Evolutionary conservation across 1,140 invertebrate genomes (phyloP), one percentile per base, ranked within the genome.

Genomic region (Cydia amplana): DNA sequence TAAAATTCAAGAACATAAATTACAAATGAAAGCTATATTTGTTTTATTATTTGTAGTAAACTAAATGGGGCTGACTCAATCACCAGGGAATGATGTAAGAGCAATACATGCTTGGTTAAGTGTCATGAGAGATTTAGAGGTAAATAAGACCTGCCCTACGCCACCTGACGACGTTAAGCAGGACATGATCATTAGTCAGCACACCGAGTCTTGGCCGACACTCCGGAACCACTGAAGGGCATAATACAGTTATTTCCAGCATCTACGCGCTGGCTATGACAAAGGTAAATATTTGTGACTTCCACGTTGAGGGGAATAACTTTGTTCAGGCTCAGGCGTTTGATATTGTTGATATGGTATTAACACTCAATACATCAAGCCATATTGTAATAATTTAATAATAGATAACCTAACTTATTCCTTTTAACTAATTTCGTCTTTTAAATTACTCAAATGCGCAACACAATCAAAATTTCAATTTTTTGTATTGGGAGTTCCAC

Each of bases 211-310:
- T 91, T 90, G 89, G 90, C 90, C 90, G 88, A 89, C 89, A 88
- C 88, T 90, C 88, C 89, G 89, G 89, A 80, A 80, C 84, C 82
- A 89, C 89, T 87, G 87, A 89, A 80, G 90, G 90, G 90, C 89
- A 91, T 90, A 90, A 89, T 92, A 91, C 90, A 92, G 87, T 92
- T 89, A 85, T 90, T 90, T 91, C 87, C 87, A 90, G 88, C 85
- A 75, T 74, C 79, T 77, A 77, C 84, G 64, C 32, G n/a, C 63
- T 73, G 16, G 73, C 70, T 46, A 74, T 49, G 28, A 32, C 73
- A 67, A 84, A 92, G 89, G 88, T 92, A 91, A 91, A 80, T 90
- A 85, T 60, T 64, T 75, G 43, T 73, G 16, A 73, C 4, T 16
- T 25, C 28, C 18, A 23, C 43, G 72, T 36, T 20, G 0, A 2